Base-by-base conservation (phyloP, 2,113 vertebrate genomes). In the Labeo catla region DNA sequence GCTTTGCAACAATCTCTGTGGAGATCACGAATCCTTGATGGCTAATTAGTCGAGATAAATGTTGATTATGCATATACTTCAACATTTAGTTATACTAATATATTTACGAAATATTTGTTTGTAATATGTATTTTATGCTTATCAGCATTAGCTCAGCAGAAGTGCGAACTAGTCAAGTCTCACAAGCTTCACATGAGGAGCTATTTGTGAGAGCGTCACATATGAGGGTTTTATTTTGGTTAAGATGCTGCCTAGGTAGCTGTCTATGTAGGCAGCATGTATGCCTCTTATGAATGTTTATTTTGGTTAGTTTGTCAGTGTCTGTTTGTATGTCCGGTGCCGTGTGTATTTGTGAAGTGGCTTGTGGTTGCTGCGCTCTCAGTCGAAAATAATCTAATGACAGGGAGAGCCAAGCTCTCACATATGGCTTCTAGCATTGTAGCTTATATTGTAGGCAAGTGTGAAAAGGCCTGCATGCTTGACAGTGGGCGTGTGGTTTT, bases 311-410 rank as follows among this genome's bases (percentile, higher is more conserved):
- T 72, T 7, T 15, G 79, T 39, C 3, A 2, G 21, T 85, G 63
- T 86, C 61, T 80, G 63, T 80, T 16, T 66, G 74, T 68, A 39
- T 45, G 70, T 81, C 63, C 70, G 66, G 49, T 52, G 72, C 76
- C 59, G 52, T 83, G 76, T 52, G 74, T 80, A 66, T 80, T 52
- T 89, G 57, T 79, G 68, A 87, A 90, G 89, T 89, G 87, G 88
- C 73, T 59, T 86, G 87, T 63, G 81, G 87, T 78, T 8, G 47
- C 52, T 68, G 83, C 57, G 70, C 65, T 79, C 80, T 84, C 81
- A 19, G 85, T 86, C 59, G 39, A 89, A 90, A 90, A 87, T 89
- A 83, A 88, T 90, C 87, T 88, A 90, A 91, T 91, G 88, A 90
- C 65, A 63, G 86, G 39, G 73, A 78, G 81, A 68, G 52, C 39